These are phyloP conservation scores for Drosophila nasuta DNA, from an alignment of 1,140 invertebrate species.

Conservation along the genomic window DNA sequence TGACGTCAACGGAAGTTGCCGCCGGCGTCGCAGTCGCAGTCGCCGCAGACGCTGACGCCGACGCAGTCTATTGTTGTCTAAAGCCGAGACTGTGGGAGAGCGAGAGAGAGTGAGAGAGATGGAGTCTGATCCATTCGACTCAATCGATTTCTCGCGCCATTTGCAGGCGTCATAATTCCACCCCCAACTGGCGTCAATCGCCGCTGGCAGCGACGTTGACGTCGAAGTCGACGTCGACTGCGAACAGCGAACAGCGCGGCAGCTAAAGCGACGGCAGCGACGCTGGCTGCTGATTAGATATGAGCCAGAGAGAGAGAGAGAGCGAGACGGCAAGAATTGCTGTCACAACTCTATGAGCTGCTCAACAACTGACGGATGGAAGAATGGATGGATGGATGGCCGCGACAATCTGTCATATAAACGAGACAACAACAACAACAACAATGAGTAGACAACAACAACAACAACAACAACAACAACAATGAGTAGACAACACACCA, in stretches of 20 bases:
- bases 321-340: background rate
- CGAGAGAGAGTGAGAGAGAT: background rate
- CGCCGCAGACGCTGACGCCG: background rate
- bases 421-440: slow-evolving; percentile 38
- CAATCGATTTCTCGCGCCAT: slow-evolving; percentile 72
- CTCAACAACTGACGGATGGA: slow-evolving; percentile 24
- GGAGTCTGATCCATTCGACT: slow-evolving; percentile 2
- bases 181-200: slow-evolving; percentile 13
- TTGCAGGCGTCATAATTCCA: slow-evolving; percentile 69
- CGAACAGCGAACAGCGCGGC: background rate
- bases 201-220: slow-evolving; percentile 1
- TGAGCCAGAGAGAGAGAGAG: slow-evolving; percentile 23
- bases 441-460: too few species aligned
- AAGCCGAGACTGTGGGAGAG: slow-evolving; percentile 11
- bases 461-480: slow-evolving; percentile 18
- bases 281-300: slow-evolving; percentile 65
- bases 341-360: slow-evolving; percentile 43
- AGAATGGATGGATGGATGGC: slow-evolving; percentile 23
- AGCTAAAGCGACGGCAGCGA: slow-evolving; percentile 25
- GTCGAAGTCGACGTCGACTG: slow-evolving; percentile 24
- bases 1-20: slow-evolving; percentile 76
- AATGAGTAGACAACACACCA: background rate
- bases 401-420: slow-evolving; percentile 26
- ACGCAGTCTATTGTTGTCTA: background rate
- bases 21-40: slow-evolving; percentile 14